A percentile compares a stretch with the other conserved stretches of the same genome.
Evolutionary conservation across 2,888 invertebrate species (phyloP).

Genomic region (Drosophila picticornis): DNA sequence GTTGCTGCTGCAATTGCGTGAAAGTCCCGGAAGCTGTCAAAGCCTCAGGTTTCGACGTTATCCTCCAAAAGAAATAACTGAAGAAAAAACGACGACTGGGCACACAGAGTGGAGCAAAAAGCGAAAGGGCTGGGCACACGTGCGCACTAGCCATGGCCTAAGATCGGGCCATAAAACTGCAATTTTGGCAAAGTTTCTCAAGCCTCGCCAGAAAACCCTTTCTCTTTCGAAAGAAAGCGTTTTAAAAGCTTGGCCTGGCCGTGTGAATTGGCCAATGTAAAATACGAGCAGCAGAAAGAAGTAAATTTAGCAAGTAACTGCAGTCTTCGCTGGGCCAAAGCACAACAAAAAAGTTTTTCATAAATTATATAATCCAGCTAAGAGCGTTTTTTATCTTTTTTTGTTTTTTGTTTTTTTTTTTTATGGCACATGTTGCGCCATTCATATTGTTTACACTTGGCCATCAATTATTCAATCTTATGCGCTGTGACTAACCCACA

Average conservation of each 20-base stretch:
- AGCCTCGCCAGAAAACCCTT: conserved; percentile 63
- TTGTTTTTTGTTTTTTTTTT: conserved; percentile 34
- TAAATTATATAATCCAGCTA: conserved; percentile 50
- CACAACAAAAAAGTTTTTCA: conserved; percentile 34
- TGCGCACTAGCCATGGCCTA: conserved; percentile 42
- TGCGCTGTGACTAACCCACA: conserved; percentile 47
- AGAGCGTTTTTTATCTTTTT: conserved; percentile 24
- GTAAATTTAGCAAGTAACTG: conserved; percentile 58
- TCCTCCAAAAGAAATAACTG: conserved; percentile 54
- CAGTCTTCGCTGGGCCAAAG: conserved; percentile 40
- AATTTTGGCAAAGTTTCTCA: conserved; percentile 75
- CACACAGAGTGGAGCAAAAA: conserved; percentile 53
- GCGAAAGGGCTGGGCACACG: conserved; percentile 76
- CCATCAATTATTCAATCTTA: conserved; percentile 67
- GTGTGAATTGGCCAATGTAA: conserved; percentile 58
- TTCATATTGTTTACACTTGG: conserved; percentile 62
- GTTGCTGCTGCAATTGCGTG: conserved; percentile 65
- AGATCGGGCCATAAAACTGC: conserved; percentile 73
- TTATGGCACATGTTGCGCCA: conserved; percentile 57
- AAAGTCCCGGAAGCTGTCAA: conserved; percentile 75
- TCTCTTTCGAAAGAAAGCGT: conserved; percentile 79
- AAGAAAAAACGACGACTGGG: conserved; percentile 12
- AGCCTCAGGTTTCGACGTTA: conserved; percentile 46
- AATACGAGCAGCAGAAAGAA: conserved; percentile 22
- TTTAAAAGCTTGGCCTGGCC: conserved; percentile 29